Base-by-base conservation (phyloP, 2,888 invertebrate species). In the Steromphala cineraria region DNA sequence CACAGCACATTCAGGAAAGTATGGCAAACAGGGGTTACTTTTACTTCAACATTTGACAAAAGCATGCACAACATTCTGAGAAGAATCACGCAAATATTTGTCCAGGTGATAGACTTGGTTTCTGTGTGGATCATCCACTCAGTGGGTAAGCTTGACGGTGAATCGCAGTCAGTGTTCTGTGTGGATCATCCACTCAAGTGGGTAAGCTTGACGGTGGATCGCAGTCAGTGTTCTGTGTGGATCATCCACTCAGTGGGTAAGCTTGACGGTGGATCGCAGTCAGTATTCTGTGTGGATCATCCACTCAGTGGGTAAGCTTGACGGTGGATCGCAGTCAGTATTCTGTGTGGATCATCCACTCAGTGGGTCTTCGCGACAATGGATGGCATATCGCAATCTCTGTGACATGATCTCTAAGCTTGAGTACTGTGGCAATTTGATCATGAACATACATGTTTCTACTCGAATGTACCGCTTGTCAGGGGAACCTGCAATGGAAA, bases 361-460 rank as follows among this genome's bases (percentile, higher is more conserved):
- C 17, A 93, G 90, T 5, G 93, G 93, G 81, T 93, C 93, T 75
- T 92, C 92, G 0, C 92, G 85, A 79, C 92, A 92, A 85, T 92
- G 89, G 82, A 93, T 91, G 81, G 93, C 92, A 82, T 92, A 93
- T 82, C 92, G 86, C 0, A 93, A 88, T 79, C 91, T 83, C 79
- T 92, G 90, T 17, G 89, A 89, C 92, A 93, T 93, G n/a, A 93
- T 87, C 84, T 92, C 91, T 78, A 90, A 90, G 80, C 88, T 86
- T 15, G 91, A 91, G 83, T 93, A 93, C 87, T 93, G 92, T 1
- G 93, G 93, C 40, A 93, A 85, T 84, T 93, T 93, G 79, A 93
- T 89, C 93, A 93, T 93, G 82, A 93, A 93, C 92, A 93, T 92
- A 82, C 93, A 93, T 0, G 93, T 93, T 87, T 93, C 93, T 28